These are phyloP conservation scores for Protaetia brevitarsis DNA, from an alignment of 1,140 invertebrate species.

Conservation along the genomic window DNA sequence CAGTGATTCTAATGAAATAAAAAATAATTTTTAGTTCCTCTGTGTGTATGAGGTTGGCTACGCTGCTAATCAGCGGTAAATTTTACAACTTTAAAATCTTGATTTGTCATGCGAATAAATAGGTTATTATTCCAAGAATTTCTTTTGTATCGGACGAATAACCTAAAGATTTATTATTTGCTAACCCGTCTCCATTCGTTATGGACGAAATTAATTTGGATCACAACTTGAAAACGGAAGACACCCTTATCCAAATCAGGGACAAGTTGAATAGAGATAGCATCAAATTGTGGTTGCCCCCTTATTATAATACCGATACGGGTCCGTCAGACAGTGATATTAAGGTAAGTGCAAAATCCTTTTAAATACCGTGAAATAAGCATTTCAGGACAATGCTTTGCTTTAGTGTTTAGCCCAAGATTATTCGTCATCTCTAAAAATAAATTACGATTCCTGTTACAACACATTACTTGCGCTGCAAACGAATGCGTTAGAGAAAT, in stretches of 20 bases:
- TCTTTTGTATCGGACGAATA: too few relatives aligned
- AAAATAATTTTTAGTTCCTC: too few relatives aligned
- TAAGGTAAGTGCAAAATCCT: constrained; percentile 52
- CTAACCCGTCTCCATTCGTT: too few relatives aligned
- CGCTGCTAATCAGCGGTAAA: too few relatives aligned
- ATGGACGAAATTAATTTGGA: constrained; percentile 45
- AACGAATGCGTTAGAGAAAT: constrained; percentile 63
- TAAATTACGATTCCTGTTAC: constrained; percentile 53
- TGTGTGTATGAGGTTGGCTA: too few relatives aligned
- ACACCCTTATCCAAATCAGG: constrained; percentile 60
- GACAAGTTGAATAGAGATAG: constrained; percentile 62
- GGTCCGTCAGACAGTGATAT: constrained; percentile 48
- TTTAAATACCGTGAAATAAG: not conserved
- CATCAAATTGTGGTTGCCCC: constrained; percentile 69
- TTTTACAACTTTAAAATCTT: too few relatives aligned
- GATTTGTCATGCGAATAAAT: too few relatives aligned
- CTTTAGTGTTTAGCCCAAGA: constrained; percentile 59
- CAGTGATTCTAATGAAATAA: too few relatives aligned
- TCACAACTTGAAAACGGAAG: constrained; percentile 54
- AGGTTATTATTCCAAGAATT: too few relatives aligned
- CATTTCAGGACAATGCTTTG: constrained; percentile 16
- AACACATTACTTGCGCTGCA: constrained; percentile 60
- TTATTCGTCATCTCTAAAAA: constrained; percentile 54
- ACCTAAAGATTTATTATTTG: not conserved
- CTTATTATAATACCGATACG: constrained; percentile 58